Evolutionary conservation across 2,113 vertebrate genomes (phyloP).

Genomic region (Hassar affinis): DNA sequence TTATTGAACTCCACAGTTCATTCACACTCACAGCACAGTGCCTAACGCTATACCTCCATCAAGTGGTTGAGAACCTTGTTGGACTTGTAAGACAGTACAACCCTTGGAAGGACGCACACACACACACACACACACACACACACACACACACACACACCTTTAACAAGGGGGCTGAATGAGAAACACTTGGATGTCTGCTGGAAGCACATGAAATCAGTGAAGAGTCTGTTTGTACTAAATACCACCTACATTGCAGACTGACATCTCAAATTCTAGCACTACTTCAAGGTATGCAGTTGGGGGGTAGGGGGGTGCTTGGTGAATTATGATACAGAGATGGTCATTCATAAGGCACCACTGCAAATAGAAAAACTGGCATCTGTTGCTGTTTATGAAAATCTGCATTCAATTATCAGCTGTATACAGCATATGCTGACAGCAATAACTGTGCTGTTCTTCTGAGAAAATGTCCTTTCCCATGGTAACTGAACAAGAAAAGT

Average conservation of each 20-base stretch:
- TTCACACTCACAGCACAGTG: neutral
- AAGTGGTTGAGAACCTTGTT: slow-evolving; percentile 53
- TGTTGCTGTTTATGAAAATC: slow-evolving; percentile 16
- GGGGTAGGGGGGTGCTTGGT: no score
- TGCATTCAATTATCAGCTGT: neutral
- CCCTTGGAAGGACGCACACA: neutral
- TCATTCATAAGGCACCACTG: neutral
- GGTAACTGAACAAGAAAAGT: neutral
- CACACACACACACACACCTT: neutral
- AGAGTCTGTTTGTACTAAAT: slow-evolving; percentile 58
- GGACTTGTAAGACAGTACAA: neutral
- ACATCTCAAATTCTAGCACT: neutral
- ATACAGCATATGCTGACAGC: slow-evolving; percentile 9
- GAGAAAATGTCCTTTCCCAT: slow-evolving; percentile 27
- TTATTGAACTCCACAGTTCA: slow-evolving; percentile 6
- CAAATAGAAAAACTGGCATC: slow-evolving; percentile 40
- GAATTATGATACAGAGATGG: neutral
- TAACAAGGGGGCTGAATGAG: neutral
- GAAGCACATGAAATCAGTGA: neutral
- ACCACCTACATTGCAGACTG: slow-evolving; percentile 49
- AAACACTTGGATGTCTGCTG: neutral
- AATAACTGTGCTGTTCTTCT: neutral
- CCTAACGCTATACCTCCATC: slow-evolving; percentile 65
- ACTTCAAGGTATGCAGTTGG: neutral
- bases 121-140: no score